These are phyloP conservation scores for Philantomba maxwellii DNA, from an alignment of 2,113 vertebrate species.

Conservation along the genomic window DNA sequence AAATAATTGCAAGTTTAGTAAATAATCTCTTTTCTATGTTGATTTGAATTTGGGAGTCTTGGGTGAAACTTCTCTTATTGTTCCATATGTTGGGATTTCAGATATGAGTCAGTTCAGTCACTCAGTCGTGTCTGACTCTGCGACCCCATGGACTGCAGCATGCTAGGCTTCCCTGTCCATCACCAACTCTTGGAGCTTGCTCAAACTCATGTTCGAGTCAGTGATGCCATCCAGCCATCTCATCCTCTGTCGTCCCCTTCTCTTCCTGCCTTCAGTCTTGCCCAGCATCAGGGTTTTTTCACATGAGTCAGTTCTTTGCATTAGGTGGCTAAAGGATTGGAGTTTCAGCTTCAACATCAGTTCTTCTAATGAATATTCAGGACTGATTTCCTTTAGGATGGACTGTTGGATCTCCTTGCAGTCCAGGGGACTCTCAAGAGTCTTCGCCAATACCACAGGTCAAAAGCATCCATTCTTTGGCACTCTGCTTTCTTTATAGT, in stretches of 20 bases:
- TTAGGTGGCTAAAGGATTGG: not conserved
- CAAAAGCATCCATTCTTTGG: not conserved
- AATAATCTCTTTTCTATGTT: conserved; percentile 18
- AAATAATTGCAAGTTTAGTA: not conserved
- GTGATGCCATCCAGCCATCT: not conserved
- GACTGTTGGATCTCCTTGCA: not conserved
- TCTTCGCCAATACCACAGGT: not conserved
- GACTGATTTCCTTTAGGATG: not conserved
- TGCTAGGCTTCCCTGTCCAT: not conserved
- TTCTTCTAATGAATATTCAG: not conserved
- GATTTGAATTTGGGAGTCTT: not conserved
- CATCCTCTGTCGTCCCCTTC: not conserved
- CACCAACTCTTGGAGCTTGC: not conserved
- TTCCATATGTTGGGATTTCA: conserved; percentile 18
- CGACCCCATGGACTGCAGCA: not conserved
- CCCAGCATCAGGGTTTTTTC: not conserved
- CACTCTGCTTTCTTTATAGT: not conserved
- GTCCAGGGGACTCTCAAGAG: not conserved
- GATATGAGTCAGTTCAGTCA: not conserved
- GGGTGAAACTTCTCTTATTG: not conserved
- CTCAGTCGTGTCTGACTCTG: not conserved
- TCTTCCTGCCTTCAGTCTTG: not conserved
- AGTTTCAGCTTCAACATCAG: not conserved
- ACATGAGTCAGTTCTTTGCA: not conserved
- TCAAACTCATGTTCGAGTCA: not conserved